Evolutionary conservation across 2,797 vertebrate genomes (phyloP).

Genomic region (Sebastes miniatus): DNA sequence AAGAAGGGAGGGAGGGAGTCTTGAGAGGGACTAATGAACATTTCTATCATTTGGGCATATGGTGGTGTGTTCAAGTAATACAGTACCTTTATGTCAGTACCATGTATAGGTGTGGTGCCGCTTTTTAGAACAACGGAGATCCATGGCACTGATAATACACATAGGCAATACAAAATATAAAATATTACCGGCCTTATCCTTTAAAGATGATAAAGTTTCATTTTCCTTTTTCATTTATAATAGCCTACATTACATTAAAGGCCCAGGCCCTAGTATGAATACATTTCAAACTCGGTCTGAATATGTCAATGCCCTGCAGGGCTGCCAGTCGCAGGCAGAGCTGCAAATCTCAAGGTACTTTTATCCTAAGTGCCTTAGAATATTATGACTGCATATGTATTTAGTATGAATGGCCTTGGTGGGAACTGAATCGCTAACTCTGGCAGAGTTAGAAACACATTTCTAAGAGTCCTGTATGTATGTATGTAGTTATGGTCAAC

Average conservation of each 20-base stretch:
- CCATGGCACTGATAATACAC: neutral
- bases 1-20: slow-evolving; percentile 8
- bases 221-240: neutral
- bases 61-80: slow-evolving; percentile 3
- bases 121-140: neutral
- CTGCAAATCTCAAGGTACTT: neutral
- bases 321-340: neutral
- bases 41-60: slow-evolving; percentile 48
- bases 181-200: neutral
- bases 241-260: neutral
- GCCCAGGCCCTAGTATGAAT: neutral
- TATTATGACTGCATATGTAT: neutral
- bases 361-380: neutral
- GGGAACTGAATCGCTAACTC: neutral
- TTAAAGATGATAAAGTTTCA: neutral
- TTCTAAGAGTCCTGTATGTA: neutral
- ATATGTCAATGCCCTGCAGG: neutral
- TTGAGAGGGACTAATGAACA: slow-evolving; percentile 42
- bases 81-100: slow-evolving; percentile 1
- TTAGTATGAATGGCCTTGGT: neutral
- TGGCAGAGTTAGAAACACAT: neutral
- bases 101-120: neutral
- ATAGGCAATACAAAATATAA: neutral
- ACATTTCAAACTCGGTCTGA: neutral
- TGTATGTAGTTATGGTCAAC: neutral